Evolutionary conservation across 2,113 vertebrate species (phyloP).

Genomic region (Hippocampus mohnikei): DNA sequence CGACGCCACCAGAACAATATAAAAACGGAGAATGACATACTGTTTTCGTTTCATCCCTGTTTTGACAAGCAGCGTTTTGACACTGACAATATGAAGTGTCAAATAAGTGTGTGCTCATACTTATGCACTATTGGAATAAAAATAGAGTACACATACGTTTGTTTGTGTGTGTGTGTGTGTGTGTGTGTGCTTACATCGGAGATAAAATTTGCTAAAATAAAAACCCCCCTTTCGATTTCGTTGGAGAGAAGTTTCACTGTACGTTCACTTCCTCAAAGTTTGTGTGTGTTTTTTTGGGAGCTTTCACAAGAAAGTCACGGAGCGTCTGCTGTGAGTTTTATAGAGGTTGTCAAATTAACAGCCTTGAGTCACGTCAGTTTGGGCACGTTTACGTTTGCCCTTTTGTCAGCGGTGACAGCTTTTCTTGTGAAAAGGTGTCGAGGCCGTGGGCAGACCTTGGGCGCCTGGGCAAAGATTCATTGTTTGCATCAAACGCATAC

Average conservation of each 20-base stretch:
- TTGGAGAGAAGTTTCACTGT: too few relatives aligned
- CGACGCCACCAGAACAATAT: neutral
- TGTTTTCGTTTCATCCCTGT: too few relatives aligned
- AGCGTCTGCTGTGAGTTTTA: neutral
- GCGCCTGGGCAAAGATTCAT: neutral
- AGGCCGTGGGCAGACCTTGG: neutral
- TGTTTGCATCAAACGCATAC: neutral
- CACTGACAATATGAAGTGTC: too few relatives aligned
- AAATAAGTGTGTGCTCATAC: too few relatives aligned
- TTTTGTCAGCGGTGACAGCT: neutral
- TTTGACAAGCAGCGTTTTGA: too few relatives aligned
- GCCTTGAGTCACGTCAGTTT: neutral
- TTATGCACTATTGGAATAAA: too few relatives aligned
- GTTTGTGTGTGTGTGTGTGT: too few relatives aligned
- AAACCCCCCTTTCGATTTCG: too few relatives aligned
- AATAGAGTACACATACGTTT: too few relatives aligned
- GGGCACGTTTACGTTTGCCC: neutral
- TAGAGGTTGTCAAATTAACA: neutral
- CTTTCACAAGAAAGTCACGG: neutral
- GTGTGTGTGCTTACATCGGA: too few relatives aligned
- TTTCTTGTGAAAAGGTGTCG: conserved; percentile 5
- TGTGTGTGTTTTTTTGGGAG: neutral
- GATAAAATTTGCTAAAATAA: too few relatives aligned
- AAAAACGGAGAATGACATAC: too few relatives aligned
- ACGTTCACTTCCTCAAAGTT: neutral